These are phyloP conservation scores for Spodoptera frugiperda DNA, from an alignment of 1,140 invertebrate species.

Conservation along the genomic window DNA sequence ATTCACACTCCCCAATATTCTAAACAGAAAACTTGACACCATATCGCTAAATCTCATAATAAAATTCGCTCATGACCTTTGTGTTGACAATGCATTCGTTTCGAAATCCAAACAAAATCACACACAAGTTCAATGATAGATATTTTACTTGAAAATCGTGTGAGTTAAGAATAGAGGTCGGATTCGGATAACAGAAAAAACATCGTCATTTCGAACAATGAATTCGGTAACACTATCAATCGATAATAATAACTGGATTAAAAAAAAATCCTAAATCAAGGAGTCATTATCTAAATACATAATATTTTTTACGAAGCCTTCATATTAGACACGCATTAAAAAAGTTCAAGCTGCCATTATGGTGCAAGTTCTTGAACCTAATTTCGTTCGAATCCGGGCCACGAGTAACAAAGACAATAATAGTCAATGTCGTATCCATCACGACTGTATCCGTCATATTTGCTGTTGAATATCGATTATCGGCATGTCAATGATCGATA, in stretches of 20 bases:
- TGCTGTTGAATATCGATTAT: slow-evolving; percentile 68
- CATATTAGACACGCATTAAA: slow-evolving; percentile 50
- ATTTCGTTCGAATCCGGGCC: slow-evolving; percentile 75
- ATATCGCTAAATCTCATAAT: slow-evolving; percentile 70
- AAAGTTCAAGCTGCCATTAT: slow-evolving; percentile 47
- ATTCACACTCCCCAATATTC: slow-evolving; percentile 65
- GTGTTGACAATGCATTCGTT: slow-evolving; percentile 56
- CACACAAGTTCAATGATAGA: slow-evolving; percentile 66
- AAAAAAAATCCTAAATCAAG: slow-evolving; percentile 35
- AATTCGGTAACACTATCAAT: slow-evolving; percentile 22
- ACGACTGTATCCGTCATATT: slow-evolving; percentile 72
- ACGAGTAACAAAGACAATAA: slow-evolving; percentile 70
- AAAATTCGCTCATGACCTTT: slow-evolving; percentile 66
- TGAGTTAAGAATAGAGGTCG: slow-evolving; percentile 22
- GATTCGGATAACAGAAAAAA: slow-evolving; percentile 1
- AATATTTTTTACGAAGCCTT: slow-evolving; percentile 40
- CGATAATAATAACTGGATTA: slow-evolving; percentile 35
- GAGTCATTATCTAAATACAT: slow-evolving; percentile 32
- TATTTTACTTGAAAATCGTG: slow-evolving; percentile 25
- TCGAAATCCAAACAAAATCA: slow-evolving; percentile 42
- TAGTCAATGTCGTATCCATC: slow-evolving; percentile 72
- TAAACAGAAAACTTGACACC: slow-evolving; percentile 65
- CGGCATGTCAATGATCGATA: slow-evolving; percentile 65
- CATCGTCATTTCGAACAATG: slow-evolving; percentile 24
- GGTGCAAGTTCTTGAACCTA: slow-evolving; percentile 66